Conservation (phyloP, 2,113 vertebrate genomes). For the Cichladusa arquata region DNA sequence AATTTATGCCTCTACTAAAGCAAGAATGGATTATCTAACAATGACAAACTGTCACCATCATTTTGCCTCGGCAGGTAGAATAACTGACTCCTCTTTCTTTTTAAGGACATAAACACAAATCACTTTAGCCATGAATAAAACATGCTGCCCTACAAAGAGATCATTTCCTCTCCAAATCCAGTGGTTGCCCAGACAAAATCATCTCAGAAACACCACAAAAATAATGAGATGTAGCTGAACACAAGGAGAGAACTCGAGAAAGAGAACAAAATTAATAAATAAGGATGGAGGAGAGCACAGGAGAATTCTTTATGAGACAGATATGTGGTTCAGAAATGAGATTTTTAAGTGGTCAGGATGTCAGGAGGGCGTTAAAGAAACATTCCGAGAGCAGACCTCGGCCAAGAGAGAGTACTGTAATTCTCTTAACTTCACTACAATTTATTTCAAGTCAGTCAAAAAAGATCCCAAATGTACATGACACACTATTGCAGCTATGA, state of each 20-base stretch:
- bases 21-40: not conserved
- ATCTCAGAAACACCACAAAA: not conserved
- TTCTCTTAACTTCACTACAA: conserved; percentile 54
- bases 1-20: not conserved
- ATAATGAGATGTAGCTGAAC: not conserved
- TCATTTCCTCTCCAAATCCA: not conserved
- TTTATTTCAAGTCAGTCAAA: conserved; percentile 52
- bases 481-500: conserved; percentile 16
- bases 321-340: not conserved
- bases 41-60: not conserved
- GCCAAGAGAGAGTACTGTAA: not conserved
- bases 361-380: not conserved
- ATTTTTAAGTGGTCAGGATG: conserved; percentile 21
- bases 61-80: not conserved
- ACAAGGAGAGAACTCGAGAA: not conserved
- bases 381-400: not conserved
- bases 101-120: not conserved
- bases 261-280: conserved; percentile 14
- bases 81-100: not conserved
- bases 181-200: not conserved
- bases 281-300: not conserved
- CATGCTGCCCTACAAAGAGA: not conserved
- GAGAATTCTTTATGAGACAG: not conserved
- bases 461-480: conserved; percentile 6
- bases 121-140: not conserved